Evolutionary conservation across 2,888 invertebrate genomes (phyloP).

Genomic region (Acrobasis consociella): DNA sequence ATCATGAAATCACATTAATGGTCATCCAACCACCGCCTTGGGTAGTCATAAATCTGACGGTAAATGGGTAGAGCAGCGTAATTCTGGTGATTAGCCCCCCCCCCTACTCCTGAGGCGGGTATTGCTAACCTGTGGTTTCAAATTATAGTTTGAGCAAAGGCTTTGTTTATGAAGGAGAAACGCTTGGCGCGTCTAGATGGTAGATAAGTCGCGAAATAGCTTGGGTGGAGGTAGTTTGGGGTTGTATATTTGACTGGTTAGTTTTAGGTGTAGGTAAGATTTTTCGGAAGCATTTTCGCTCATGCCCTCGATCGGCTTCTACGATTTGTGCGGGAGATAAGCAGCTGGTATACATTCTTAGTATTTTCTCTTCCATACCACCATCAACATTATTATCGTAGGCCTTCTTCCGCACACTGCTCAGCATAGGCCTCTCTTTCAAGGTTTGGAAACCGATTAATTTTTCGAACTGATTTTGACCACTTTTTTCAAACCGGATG

Average conservation of each 20-base stretch:
- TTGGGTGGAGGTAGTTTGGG: not conserved
- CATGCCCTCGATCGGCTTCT: no score
- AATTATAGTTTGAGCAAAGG: constrained; percentile 46
- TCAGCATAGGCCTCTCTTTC: no score
- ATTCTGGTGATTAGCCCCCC: constrained; percentile 48
- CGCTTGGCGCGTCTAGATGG: constrained; percentile 8
- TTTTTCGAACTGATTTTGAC: no score
- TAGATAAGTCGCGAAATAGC: constrained; percentile 6
- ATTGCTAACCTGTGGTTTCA: constrained; percentile 33
- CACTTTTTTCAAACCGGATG: no score
- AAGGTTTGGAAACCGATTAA: no score
- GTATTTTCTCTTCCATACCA: no score
- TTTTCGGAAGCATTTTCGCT: no score
- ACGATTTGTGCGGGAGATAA: no score
- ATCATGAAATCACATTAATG: constrained; percentile 40
- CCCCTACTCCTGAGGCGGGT: constrained; percentile 26
- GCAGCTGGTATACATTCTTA: no score
- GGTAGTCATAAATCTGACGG: constrained; percentile 42
- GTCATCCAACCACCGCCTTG: constrained; percentile 36
- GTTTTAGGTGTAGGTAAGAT: not conserved
- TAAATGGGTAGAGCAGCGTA: constrained; percentile 36
- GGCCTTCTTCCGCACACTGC: no score
- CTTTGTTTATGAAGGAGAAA: constrained; percentile 24
- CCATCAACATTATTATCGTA: no score
- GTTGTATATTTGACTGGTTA: not conserved